Base-by-base conservation (phyloP, 2,888 invertebrate species). In the Lithophane ornitopus region DNA sequence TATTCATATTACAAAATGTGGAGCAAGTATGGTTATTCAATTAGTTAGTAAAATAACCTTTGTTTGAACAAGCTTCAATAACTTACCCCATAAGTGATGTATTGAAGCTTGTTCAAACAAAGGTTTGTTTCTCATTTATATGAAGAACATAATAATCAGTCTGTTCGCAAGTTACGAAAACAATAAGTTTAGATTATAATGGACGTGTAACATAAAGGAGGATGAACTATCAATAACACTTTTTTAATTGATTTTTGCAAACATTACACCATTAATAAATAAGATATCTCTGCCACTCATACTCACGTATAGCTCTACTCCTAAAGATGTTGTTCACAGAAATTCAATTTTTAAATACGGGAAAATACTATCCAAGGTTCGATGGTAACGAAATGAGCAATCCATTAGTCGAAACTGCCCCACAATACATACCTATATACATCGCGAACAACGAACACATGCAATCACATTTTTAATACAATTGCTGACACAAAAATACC, bases 401-500 rank as follows among this genome's bases (percentile, higher is more conserved):
- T 78, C 72, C 59, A 59, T 59, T 72, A 68, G 11, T 74, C 66
- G 59, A 67, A 76, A 76, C 77, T 70, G 70, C 62, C 78, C 58
- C 39, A 46, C 62, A 62, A 82, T 88, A 92, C 91, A 76, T 92
- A 94, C 93, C 92, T 89, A 90, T 70, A 83, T 58, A 84, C 93
- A 93, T 92, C 84, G 85, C 89, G 73, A 77, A 78, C 56, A 54
- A 70, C 68, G 74, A 65, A 61, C 79, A 62, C 80, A 79, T 74
- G 87, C 89, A 92, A 82, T 89, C 89, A 92, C 92, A 93, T 94
- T 93, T 87, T 93, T 90, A 86, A 88, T 84, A 76, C 85, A 91
- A 94, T 93, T 93, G 86, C 91, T 94, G 93, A 95, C 95, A 92
- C 87, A 93, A 90, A 90, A 89, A 87, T 85, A 88, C 89, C 84